A percentile compares a stretch with the other conserved stretches of the same genome.
phyloP scores from a whole-genome alignment of 2,888 invertebrate genomes.

The Mesopsocus fuscifrons region DNA sequence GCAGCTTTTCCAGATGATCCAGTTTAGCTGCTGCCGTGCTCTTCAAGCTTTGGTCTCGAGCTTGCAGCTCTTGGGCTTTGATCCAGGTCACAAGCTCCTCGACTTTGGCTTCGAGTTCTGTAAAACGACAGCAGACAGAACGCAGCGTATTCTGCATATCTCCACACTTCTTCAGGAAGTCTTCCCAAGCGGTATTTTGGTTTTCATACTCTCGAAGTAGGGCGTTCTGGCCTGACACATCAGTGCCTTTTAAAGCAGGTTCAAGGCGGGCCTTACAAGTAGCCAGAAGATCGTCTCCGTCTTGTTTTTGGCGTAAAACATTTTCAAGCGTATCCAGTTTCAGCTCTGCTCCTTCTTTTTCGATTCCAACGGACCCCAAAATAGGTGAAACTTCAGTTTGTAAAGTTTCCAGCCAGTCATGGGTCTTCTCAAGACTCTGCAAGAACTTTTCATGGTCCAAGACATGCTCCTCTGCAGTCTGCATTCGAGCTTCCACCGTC shows the following conservation, averaged over 20 bases:
- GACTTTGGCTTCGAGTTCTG: slow-evolving; percentile 56
- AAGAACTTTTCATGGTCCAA: slow-evolving; percentile 65
- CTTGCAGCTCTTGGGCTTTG: slow-evolving; percentile 61
- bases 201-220: slow-evolving; percentile 54
- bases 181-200: slow-evolving; percentile 53
- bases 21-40: slow-evolving; percentile 68
- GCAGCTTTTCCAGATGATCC: slow-evolving; percentile 56
- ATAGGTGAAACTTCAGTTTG: slow-evolving; percentile 54
- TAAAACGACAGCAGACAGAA: slow-evolving; percentile 60
- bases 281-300: slow-evolving; percentile 49
- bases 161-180: slow-evolving; percentile 49
- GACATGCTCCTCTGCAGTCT: slow-evolving; percentile 48
- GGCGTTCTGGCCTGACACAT: slow-evolving; percentile 52
- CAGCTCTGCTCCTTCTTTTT: slow-evolving; percentile 57
- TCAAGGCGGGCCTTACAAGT: slow-evolving; percentile 51
- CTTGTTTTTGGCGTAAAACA: slow-evolving; percentile 47
- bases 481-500: slow-evolving; percentile 45
- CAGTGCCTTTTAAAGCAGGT: slow-evolving; percentile 55
- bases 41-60: slow-evolving; percentile 77
- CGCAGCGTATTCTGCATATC: slow-evolving; percentile 52
- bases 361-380: slow-evolving; percentile 57
- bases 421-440: slow-evolving; percentile 60
- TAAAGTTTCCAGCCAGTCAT: slow-evolving; percentile 63
- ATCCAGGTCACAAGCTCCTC: slow-evolving; percentile 69
- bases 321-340: slow-evolving; percentile 57